A percentile compares a stretch with the other conserved stretches of the same genome.
Conservation (phyloP, 1,140 invertebrate genomes). For the Stegodyphus mimosarum region DNA sequence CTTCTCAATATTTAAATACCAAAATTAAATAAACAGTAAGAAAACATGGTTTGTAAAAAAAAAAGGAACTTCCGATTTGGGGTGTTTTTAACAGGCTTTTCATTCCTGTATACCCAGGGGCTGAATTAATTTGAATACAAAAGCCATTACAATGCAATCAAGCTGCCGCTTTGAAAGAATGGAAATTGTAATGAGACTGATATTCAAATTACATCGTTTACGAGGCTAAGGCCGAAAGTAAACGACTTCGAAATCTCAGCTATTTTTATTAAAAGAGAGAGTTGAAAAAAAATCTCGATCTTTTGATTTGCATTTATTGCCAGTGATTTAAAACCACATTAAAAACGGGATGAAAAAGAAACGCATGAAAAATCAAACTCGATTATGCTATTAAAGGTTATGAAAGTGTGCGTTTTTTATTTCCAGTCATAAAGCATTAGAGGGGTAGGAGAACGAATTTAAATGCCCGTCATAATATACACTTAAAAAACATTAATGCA, state of each 20-base stretch:
- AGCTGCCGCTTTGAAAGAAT: slow-evolving; percentile 11
- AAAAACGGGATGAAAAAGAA: slow-evolving; percentile 11
- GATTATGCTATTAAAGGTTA: slow-evolving; percentile 49
- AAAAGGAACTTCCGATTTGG: not conserved
- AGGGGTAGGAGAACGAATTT: slow-evolving; percentile 24
- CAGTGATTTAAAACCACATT: slow-evolving; percentile 48
- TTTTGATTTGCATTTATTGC: slow-evolving; percentile 56
- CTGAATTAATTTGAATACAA: slow-evolving; percentile 51
- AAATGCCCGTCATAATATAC: slow-evolving; percentile 52
- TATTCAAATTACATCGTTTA: slow-evolving; percentile 58
- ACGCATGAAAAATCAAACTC: slow-evolving; percentile 33
- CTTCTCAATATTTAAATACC: no score
- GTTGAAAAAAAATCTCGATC: slow-evolving; percentile 1
- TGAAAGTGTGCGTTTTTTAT: slow-evolving; percentile 36
- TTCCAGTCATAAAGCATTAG: slow-evolving; percentile 20
- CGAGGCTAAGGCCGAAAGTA: slow-evolving; percentile 24
- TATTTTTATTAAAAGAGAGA: not conserved
- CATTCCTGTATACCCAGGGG: slow-evolving; percentile 11
- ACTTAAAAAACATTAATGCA: slow-evolving; percentile 61
- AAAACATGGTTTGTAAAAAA: no score
- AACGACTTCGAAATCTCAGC: slow-evolving; percentile 54
- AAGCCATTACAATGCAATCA: slow-evolving; percentile 57
- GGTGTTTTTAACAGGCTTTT: slow-evolving; percentile 12
- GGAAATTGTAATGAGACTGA: slow-evolving; percentile 56
- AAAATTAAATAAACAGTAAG: no score